phyloP scores from a whole-genome alignment of 2,888 invertebrate genomes.

The Terebella lapidaria region DNA sequence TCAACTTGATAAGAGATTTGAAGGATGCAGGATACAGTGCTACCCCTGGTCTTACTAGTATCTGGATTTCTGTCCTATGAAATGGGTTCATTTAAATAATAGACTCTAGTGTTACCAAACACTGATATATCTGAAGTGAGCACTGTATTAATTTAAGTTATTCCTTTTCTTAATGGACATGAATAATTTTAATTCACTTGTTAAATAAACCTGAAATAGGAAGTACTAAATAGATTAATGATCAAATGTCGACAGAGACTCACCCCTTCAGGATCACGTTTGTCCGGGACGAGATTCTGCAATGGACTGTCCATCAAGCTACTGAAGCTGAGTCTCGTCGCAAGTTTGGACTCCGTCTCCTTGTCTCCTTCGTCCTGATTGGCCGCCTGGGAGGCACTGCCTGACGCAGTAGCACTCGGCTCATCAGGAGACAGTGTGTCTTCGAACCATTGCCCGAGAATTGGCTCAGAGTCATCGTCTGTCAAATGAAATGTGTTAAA shows the following conservation, averaged over 20 bases:
- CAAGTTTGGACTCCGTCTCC: constrained; percentile 22
- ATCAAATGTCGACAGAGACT: constrained; percentile 16
- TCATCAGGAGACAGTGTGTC: constrained; percentile 78
- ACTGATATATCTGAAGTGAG: too few species aligned
- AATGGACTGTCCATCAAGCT: constrained; percentile 47
- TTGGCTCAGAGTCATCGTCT: constrained; percentile 65
- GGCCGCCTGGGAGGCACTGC: constrained; percentile 29
- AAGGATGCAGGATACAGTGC: too few species aligned
- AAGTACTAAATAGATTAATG: too few species aligned
- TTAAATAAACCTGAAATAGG: too few species aligned
- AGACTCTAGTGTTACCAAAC: too few species aligned
- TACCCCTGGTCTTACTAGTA: too few species aligned
- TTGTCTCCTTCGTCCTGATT: constrained; percentile 29
- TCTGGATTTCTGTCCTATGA: too few species aligned
- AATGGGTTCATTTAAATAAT: too few species aligned
- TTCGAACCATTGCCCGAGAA: constrained; percentile 90
- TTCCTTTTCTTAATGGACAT: too few species aligned
- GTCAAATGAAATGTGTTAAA: too few species aligned
- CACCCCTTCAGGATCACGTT: constrained; percentile 72
- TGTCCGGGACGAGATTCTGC: constrained; percentile 71
- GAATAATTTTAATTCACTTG: too few species aligned
- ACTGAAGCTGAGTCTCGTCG: constrained; percentile 35
- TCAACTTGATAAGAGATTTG: constrained; percentile 1
- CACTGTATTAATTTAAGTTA: too few species aligned
- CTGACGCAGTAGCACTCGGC: constrained; percentile 32